Evolutionary conservation across 2,113 vertebrate genomes (phyloP).

Genomic region (Falco punctatus): DNA sequence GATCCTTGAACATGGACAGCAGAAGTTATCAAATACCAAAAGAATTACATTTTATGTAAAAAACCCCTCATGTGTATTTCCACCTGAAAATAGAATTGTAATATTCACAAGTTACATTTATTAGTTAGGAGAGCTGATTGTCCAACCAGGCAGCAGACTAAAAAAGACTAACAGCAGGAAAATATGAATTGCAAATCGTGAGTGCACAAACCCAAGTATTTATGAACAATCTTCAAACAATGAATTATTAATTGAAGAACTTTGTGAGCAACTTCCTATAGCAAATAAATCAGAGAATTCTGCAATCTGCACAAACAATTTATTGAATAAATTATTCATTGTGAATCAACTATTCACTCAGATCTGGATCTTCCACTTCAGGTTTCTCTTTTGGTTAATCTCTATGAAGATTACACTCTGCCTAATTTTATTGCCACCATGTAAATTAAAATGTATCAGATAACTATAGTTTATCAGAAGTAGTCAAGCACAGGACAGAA

Average conservation of each 20-base stretch:
- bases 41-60: neutral
- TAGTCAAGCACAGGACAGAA: neutral
- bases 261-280: slow-evolving; percentile 42
- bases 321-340: slow-evolving; percentile 52
- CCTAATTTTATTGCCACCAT: neutral
- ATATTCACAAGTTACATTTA: neutral
- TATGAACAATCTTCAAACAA: slow-evolving; percentile 45
- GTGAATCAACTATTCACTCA: slow-evolving; percentile 10
- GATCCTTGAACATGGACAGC: neutral
- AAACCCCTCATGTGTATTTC: neutral
- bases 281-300: slow-evolving; percentile 50
- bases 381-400: slow-evolving; percentile 37
- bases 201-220: neutral
- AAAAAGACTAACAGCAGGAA: neutral
- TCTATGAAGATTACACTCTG: neutral
- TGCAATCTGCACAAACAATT: slow-evolving; percentile 44
- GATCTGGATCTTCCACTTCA: neutral
- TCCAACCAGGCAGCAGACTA: neutral
- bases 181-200: slow-evolving; percentile 26
- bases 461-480: neutral
- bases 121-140: neutral
- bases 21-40: neutral
- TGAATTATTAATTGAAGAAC: slow-evolving; percentile 55
- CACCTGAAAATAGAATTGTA: neutral
- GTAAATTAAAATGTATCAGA: neutral